Percentiles rank a stretch among this genome's conserved stretches.
Evolutionary conservation across 2,888 invertebrate species (phyloP).

Genomic region (Nebria brevicollis): DNA sequence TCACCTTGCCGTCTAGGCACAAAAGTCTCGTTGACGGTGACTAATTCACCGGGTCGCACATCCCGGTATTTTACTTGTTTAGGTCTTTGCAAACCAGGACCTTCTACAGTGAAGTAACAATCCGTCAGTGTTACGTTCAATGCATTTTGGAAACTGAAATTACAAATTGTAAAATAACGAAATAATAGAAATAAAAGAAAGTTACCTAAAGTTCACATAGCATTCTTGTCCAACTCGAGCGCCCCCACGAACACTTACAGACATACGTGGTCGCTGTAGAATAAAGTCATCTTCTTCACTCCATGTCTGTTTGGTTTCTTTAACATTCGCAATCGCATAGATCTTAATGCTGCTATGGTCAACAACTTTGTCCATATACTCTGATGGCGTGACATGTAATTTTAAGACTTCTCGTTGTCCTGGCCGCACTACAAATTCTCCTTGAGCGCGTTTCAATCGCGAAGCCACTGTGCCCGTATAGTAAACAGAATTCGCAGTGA

Average conservation of each 20-base stretch:
- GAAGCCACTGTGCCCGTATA: conserved; percentile 76
- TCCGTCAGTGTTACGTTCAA: conserved; percentile 71
- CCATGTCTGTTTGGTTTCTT: conserved; percentile 79
- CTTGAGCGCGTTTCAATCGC: conserved; percentile 71
- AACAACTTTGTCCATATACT: conserved; percentile 76
- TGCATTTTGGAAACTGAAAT: conserved; percentile 73
- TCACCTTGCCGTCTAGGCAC: conserved; percentile 69
- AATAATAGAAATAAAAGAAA: neutral
- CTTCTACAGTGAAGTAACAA: conserved; percentile 77
- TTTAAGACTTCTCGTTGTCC: conserved; percentile 72
- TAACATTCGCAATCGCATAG: conserved; percentile 76
- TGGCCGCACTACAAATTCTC: conserved; percentile 70
- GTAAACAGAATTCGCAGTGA: conserved; percentile 73
- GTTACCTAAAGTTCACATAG: conserved; percentile 64
- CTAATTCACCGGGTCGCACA: conserved; percentile 71
- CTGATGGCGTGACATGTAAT: conserved; percentile 71
- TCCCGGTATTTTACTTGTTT: conserved; percentile 71
- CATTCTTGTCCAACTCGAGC: conserved; percentile 68
- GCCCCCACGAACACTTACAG: conserved; percentile 70
- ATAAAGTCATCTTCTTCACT: conserved; percentile 79
- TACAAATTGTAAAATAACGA: neutral
- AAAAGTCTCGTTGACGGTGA: conserved; percentile 71
- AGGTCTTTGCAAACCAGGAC: conserved; percentile 73
- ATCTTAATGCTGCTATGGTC: conserved; percentile 78
- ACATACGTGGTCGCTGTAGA: conserved; percentile 73